Conservation (phyloP, 2,113 vertebrate species). For the Carassius carassius region DNA sequence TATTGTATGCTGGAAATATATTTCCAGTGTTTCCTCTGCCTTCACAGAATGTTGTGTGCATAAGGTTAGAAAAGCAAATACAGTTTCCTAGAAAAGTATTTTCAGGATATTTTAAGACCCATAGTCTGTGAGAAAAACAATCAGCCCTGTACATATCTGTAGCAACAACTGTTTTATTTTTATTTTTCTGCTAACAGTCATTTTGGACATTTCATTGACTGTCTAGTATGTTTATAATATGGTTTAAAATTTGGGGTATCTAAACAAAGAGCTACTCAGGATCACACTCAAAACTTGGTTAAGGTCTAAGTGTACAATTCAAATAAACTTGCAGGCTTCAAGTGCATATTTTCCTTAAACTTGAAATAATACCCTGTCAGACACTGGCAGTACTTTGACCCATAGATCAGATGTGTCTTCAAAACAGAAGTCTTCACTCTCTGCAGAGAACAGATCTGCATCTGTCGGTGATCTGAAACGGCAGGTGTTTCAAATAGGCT, state of each 20-base stretch:
- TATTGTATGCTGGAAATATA: conserved; percentile 33
- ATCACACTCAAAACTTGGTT: background rate
- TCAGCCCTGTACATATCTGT: background rate
- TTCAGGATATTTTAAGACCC: conserved; percentile 15
- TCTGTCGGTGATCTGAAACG: conserved; percentile 50
- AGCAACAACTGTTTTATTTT: background rate
- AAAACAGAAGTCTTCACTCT: background rate
- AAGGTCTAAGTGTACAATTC: background rate
- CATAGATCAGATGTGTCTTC: background rate
- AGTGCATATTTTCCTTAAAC: background rate
- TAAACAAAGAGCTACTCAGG: too few species aligned
- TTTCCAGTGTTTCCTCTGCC: conserved; percentile 39
- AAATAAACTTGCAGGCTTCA: background rate
- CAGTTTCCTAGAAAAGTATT: conserved; percentile 29
- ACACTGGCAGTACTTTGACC: conserved; percentile 19
- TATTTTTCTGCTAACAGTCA: background rate
- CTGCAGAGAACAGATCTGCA: conserved; percentile 32
- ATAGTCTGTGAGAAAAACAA: background rate
- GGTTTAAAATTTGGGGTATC: too few species aligned
- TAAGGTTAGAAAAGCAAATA: conserved; percentile 42
- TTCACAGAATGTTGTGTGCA: background rate
- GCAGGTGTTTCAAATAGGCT: conserved; percentile 48
- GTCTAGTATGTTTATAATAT: background rate
- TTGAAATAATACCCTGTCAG: background rate
- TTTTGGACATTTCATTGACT: background rate